phyloP scores from a whole-genome alignment of 2,888 invertebrate genomes.

The Meiosimyza decipiens region DNA sequence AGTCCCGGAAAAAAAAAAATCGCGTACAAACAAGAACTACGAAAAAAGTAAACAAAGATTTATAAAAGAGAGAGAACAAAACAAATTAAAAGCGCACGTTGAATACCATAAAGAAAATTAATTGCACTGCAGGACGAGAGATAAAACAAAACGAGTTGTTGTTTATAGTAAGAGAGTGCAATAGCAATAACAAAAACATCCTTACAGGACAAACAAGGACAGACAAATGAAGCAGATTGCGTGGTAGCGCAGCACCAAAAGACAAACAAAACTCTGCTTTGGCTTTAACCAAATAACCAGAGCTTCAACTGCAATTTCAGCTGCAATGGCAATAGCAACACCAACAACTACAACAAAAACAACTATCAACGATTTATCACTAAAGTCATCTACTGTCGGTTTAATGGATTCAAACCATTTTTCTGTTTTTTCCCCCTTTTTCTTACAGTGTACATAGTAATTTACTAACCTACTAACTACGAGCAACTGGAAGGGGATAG shows the following conservation, averaged over 20 bases:
- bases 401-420: slow-evolving; percentile 58
- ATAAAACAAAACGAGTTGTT: background rate
- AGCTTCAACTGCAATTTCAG: background rate
- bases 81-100: slow-evolving; percentile 27
- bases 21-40: slow-evolving; percentile 15
- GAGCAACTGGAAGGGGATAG: background rate
- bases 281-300: background rate
- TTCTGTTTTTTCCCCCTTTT: slow-evolving; percentile 37
- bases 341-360: slow-evolving; percentile 33
- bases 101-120: slow-evolving; percentile 57
- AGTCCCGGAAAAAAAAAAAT: slow-evolving; percentile 23
- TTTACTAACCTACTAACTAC: too few species aligned
- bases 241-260: background rate
- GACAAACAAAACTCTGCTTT: background rate
- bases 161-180: too few species aligned
- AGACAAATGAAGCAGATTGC: background rate
- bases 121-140: slow-evolving; percentile 49
- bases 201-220: slow-evolving; percentile 13
- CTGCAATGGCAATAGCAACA: slow-evolving; percentile 6
- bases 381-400: slow-evolving; percentile 58
- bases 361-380: slow-evolving; percentile 56
- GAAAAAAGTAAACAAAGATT: background rate
- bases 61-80: background rate
- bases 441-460: too few species aligned
- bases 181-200: background rate